Conservation (phyloP, 2,797 vertebrate genomes). For the Pangasius sanitwongsei region DNA sequence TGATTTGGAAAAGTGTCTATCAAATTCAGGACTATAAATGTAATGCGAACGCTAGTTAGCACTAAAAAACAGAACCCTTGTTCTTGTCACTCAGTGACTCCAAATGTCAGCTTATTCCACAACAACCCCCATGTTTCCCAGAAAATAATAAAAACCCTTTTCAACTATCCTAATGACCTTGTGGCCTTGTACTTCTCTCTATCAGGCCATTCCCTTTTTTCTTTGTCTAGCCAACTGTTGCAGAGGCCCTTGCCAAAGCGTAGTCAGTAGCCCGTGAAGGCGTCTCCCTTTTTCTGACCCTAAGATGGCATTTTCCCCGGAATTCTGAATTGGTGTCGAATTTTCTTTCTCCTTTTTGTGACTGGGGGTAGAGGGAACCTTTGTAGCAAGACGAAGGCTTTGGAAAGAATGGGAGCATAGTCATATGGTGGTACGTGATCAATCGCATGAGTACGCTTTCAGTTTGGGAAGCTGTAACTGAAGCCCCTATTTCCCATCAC, state of each 20-base stretch:
- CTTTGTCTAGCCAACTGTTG: slow-evolving; percentile 81
- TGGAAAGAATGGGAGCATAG: slow-evolving; percentile 72
- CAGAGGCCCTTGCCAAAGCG: slow-evolving; percentile 83
- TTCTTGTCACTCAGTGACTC: slow-evolving; percentile 63
- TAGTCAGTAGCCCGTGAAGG: slow-evolving; percentile 96
- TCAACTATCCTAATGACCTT: slow-evolving; percentile 86
- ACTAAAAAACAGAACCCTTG: background rate
- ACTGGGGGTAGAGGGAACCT: slow-evolving; percentile 49
- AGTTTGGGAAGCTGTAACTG: slow-evolving; percentile 69
- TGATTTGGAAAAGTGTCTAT: background rate
- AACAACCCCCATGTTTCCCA: slow-evolving; percentile 76
- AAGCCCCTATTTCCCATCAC: slow-evolving; percentile 58
- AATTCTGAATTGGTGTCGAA: slow-evolving; percentile 71
- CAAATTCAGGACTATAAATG: background rate
- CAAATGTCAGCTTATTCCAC: slow-evolving; percentile 75
- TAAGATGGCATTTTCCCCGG: slow-evolving; percentile 77
- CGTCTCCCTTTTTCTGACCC: slow-evolving; percentile 87
- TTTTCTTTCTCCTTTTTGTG: slow-evolving; percentile 57
- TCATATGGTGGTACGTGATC: slow-evolving; percentile 79
- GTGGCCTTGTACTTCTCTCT: slow-evolving; percentile 82
- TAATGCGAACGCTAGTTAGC: background rate
- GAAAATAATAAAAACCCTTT: slow-evolving; percentile 73
- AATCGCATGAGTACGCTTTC: slow-evolving; percentile 87
- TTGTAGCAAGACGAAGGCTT: slow-evolving; percentile 62
- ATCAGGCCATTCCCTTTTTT: slow-evolving; percentile 66